Evolutionary conservation across 2,797 vertebrate genomes (phyloP).

Genomic region (Darevskia nairensis): DNA sequence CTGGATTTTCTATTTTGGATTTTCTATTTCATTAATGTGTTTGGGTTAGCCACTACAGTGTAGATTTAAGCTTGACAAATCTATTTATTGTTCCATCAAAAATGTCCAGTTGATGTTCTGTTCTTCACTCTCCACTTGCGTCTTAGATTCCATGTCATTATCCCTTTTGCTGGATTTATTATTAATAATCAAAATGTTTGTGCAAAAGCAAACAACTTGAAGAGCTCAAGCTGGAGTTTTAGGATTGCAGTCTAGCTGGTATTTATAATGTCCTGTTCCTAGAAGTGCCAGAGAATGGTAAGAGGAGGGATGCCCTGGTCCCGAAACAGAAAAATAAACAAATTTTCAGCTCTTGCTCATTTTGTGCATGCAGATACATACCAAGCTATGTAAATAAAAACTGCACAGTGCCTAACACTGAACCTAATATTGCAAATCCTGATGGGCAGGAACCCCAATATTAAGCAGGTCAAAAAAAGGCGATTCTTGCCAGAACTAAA

Average conservation of each 20-base stretch:
- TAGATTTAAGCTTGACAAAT: background rate
- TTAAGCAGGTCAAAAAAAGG: background rate
- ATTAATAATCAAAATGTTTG: background rate
- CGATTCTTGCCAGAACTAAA: background rate
- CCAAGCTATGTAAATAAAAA: background rate
- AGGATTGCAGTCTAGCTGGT: background rate
- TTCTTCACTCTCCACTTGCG: background rate
- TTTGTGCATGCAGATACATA: background rate
- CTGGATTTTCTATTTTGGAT: background rate
- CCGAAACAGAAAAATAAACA: background rate
- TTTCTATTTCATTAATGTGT: background rate
- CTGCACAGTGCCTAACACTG: background rate
- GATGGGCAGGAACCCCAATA: background rate
- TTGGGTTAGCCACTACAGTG: background rate
- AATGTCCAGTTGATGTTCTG: background rate
- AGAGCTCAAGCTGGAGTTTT: background rate
- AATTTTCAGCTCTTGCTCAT: background rate
- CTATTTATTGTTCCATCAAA: background rate
- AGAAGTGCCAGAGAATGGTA: background rate
- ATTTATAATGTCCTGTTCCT: background rate
- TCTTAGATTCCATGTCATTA: background rate
- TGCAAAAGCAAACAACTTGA: background rate
- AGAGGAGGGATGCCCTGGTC: background rate
- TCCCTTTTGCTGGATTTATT: background rate
- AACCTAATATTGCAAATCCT: background rate